These are phyloP conservation scores for Xenopus petersii DNA, from an alignment of 2,797 vertebrate genomes.

Conservation along the genomic window DNA sequence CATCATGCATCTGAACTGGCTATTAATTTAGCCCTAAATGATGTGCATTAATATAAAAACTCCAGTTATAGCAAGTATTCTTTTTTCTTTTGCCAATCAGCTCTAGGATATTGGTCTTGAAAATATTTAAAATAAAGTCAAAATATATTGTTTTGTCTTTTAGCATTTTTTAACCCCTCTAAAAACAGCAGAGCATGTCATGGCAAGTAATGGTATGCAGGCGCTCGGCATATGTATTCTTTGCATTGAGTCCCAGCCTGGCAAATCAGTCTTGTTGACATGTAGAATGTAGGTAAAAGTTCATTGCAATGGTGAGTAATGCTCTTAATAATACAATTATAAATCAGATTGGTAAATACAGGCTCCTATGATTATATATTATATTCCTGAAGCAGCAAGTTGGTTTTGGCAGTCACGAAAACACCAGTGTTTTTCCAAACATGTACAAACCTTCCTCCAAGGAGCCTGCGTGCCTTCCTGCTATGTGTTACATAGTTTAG, in stretches of 20 bases:
- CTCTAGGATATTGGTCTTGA: too few species aligned
- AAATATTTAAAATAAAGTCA: too few species aligned
- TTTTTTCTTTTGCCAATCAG: too few species aligned
- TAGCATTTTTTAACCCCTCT: too few species aligned
- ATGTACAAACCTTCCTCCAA: too few species aligned
- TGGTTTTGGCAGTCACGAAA: neutral
- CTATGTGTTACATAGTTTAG: neutral
- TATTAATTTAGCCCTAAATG: too few species aligned
- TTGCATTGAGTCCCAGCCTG: neutral
- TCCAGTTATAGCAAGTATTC: too few species aligned
- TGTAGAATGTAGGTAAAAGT: slow-evolving; percentile 34
- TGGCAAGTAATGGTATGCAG: too few species aligned
- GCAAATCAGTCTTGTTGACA: slow-evolving; percentile 16
- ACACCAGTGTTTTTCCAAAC: neutral
- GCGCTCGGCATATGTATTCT: neutral
- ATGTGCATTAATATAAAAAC: too few species aligned
- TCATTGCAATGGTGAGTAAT: slow-evolving; percentile 9
- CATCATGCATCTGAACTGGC: too few species aligned
- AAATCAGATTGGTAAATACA: neutral
- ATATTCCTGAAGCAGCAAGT: neutral
- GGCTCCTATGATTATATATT: neutral
- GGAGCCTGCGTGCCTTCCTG: neutral
- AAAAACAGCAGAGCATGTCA: too few species aligned
- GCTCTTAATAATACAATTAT: slow-evolving; percentile 1
- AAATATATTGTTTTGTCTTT: too few species aligned